A percentile compares a stretch with the other conserved stretches of the same genome.
Conservation (phyloP, 2,888 invertebrate genomes). For the Esperia sulphurella region DNA sequence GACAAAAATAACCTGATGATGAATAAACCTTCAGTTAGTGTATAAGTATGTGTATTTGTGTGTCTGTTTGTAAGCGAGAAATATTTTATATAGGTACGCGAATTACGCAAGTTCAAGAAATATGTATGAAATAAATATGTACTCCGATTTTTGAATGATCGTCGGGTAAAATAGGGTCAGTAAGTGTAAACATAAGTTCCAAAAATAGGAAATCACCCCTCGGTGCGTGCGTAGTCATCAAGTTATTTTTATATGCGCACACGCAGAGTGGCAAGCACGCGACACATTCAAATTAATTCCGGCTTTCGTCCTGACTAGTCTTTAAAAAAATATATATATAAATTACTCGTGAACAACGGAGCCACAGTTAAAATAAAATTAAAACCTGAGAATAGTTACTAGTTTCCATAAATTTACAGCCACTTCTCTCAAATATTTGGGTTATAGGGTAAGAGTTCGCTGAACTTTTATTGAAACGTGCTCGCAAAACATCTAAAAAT, state of each 20-base stretch:
- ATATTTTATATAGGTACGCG: constrained; percentile 3
- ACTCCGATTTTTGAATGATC: too few species aligned
- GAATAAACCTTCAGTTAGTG: too few species aligned
- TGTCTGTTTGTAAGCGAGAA: too few species aligned
- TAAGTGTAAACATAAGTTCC: constrained; percentile 38
- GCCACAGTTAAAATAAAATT: background rate
- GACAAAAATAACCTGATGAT: too few species aligned
- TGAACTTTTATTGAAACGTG: constrained; percentile 39
- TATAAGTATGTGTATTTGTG: too few species aligned
- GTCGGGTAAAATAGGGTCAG: background rate
- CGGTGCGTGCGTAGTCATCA: constrained; percentile 31
- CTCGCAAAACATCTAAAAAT: constrained; percentile 63
- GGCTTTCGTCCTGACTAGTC: constrained; percentile 28
- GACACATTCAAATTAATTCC: constrained; percentile 42
- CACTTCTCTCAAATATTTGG: constrained; percentile 11
- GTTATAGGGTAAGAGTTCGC: constrained; percentile 38
- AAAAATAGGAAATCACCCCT: constrained; percentile 63
- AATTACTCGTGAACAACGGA: background rate
- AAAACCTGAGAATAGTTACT: background rate
- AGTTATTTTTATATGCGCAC: constrained; percentile 54
- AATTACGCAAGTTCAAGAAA: too few species aligned
- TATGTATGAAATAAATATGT: too few species aligned
- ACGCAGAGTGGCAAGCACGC: constrained; percentile 42
- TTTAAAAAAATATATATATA: constrained; percentile 3
- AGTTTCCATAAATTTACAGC: background rate